Percentiles rank a stretch among this genome's conserved stretches.
phyloP scores from a whole-genome alignment of 2,888 invertebrate species.

The Hoplodrina blanda region DNA sequence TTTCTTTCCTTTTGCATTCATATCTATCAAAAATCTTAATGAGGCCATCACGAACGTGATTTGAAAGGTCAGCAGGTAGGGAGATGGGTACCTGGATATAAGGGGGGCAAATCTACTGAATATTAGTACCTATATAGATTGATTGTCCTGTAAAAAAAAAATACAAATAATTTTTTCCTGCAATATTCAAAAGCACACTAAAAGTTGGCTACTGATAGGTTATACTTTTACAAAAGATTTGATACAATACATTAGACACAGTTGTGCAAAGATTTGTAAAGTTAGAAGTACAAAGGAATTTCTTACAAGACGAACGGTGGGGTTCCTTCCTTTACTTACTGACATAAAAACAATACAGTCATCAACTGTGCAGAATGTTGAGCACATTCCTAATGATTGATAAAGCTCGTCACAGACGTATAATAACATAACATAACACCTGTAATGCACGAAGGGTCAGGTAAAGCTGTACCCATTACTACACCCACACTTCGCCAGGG shows the following conservation, averaged over 20 bases:
- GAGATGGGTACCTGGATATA: too few species aligned
- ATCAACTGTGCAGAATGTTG: neutral
- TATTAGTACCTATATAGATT: neutral
- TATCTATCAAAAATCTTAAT: too few species aligned
- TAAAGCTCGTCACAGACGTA: too few species aligned
- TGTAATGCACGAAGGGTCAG: too few species aligned
- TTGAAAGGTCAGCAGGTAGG: too few species aligned
- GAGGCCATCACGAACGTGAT: too few species aligned
- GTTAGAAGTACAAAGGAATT: conserved; percentile 4
- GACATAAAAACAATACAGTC: conserved; percentile 7
- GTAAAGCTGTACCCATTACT: too few species aligned
- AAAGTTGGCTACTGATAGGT: conserved; percentile 28
- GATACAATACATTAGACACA: conserved; percentile 10
- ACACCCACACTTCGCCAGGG: too few species aligned
- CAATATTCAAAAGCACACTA: neutral
- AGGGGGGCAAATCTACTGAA: conserved; percentile 11
- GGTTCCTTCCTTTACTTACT: neutral
- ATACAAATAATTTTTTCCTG: too few species aligned
- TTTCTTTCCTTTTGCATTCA: too few species aligned
- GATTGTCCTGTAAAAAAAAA: too few species aligned
- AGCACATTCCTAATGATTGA: neutral
- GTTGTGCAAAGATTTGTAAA: neutral
- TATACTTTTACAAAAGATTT: conserved; percentile 3
- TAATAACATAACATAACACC: too few species aligned
- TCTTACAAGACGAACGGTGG: neutral